Evolutionary conservation across 2,888 invertebrate genomes (phyloP).

Genomic region (Marasmarcha lunaedactyla): DNA sequence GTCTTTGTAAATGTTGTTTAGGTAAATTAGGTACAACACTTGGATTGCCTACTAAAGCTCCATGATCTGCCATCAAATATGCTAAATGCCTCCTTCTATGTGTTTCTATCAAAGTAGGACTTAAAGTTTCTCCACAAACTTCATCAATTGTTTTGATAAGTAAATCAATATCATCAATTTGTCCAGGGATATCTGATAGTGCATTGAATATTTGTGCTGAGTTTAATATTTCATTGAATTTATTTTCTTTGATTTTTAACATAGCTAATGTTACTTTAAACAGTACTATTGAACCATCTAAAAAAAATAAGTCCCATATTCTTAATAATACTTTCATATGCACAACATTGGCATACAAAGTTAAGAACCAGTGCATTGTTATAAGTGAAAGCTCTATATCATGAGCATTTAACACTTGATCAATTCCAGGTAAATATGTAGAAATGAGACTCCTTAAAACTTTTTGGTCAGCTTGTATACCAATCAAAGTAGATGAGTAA

Average conservation of each 20-base stretch:
- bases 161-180: slow-evolving; percentile 91
- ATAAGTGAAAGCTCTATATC: slow-evolving; percentile 96
- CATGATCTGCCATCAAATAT: slow-evolving; percentile 97
- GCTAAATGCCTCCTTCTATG: slow-evolving; percentile 93
- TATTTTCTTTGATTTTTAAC: slow-evolving; percentile 83
- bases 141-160: slow-evolving; percentile 79
- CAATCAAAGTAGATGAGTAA: slow-evolving; percentile 93
- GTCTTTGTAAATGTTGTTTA: slow-evolving; percentile 88
- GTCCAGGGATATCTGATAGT: slow-evolving; percentile 94
- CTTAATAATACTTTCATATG: slow-evolving; percentile 93
- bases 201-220: slow-evolving; percentile 99
- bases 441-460: slow-evolving; percentile 93
- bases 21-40: slow-evolving; percentile 91
- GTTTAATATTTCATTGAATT: slow-evolving; percentile 88
- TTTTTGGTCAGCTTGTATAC: slow-evolving; percentile 95
- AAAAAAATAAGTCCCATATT: slow-evolving; percentile 97
- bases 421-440: slow-evolving; percentile 89
- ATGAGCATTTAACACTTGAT: slow-evolving; percentile 91
- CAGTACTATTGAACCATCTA: slow-evolving; percentile 93
- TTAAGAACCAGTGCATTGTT: slow-evolving; percentile 97
- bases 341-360: slow-evolving; percentile 95
- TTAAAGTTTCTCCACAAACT: slow-evolving; percentile 84
- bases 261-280: slow-evolving; percentile 96
- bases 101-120: slow-evolving; percentile 87
- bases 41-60: slow-evolving; percentile 91